phyloP scores from a whole-genome alignment of 2,888 invertebrate genomes.

The Lysandra coridon region DNA sequence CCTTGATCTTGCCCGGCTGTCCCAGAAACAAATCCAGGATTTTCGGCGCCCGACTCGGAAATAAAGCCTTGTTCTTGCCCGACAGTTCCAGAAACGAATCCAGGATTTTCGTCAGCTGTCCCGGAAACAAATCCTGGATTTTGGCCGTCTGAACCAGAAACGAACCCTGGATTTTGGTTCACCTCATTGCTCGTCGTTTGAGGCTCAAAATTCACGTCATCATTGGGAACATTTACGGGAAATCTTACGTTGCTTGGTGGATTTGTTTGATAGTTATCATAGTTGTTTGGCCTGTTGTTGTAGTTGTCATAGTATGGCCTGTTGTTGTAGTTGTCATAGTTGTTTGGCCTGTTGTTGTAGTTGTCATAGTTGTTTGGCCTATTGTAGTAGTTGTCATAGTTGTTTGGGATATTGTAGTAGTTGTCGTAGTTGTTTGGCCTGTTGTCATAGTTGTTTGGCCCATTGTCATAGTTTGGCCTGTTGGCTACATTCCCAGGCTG shows the following conservation, averaged over 20 bases:
- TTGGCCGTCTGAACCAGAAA: neutral
- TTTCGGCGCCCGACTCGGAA: neutral
- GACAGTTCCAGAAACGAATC: neutral
- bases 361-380: constrained; percentile 36
- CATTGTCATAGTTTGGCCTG: neutral
- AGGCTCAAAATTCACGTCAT: constrained; percentile 36
- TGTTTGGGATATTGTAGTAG: constrained; percentile 6
- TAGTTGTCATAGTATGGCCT: constrained; percentile 26
- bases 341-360: constrained; percentile 27
- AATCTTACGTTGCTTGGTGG: constrained; percentile 41
- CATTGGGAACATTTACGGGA: constrained; percentile 39
- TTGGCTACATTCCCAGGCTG: constrained; percentile 39
- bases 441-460: constrained; percentile 30
- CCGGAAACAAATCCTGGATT: neutral
- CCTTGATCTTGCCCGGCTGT: neutral
- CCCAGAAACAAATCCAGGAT: neutral
- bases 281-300: constrained; percentile 35
- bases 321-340: constrained; percentile 30
- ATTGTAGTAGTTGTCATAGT: constrained; percentile 33
- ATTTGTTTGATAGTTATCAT: constrained; percentile 38
- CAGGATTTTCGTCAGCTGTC: neutral
- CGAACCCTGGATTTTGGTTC: neutral
- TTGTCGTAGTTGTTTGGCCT: constrained; percentile 9
- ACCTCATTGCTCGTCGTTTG: constrained; percentile 29
- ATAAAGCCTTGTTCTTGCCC: neutral